Percentiles rank a stretch among this genome's conserved stretches.
Conservation (phyloP, 2,113 vertebrate species). For the Gymnarchus niloticus region DNA sequence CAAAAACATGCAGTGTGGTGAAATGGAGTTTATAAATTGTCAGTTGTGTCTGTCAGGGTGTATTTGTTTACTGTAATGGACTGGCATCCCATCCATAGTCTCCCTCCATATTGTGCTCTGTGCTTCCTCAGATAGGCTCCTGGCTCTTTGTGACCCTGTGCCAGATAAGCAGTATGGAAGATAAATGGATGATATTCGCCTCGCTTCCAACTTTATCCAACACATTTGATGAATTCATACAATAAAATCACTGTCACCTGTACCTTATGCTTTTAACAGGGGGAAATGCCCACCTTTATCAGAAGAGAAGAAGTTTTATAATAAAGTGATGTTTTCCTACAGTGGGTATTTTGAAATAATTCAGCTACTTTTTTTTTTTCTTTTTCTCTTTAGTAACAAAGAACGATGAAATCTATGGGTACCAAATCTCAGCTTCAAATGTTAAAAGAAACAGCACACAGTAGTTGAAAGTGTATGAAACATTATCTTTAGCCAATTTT, state of each 20-base stretch:
- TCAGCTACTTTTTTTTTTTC: not conserved
- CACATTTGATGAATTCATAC: not conserved
- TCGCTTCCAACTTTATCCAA: not conserved
- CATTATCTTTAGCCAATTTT: not conserved
- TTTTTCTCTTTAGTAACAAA: not conserved
- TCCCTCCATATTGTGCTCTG: too few relatives aligned
- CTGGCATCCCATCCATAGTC: not conserved
- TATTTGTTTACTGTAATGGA: not conserved
- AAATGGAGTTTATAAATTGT: too few relatives aligned
- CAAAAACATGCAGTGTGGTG: not conserved
- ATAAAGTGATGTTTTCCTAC: not conserved
- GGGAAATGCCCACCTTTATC: not conserved
- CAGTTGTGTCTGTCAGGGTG: not conserved
- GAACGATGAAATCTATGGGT: not conserved
- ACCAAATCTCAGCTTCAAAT: not conserved
- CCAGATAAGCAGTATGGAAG: not conserved
- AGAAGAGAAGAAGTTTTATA: not conserved
- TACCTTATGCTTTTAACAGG: not conserved
- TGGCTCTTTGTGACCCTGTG: not conserved
- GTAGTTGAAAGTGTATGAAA: not conserved
- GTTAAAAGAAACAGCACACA: not conserved
- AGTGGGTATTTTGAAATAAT: not conserved
- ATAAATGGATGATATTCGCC: not conserved
- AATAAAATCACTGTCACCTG: not conserved
- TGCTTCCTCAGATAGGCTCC: not conserved